Evolutionary conservation across 2,888 invertebrate genomes (phyloP).

Genomic region (Napeogenes sylphis): DNA sequence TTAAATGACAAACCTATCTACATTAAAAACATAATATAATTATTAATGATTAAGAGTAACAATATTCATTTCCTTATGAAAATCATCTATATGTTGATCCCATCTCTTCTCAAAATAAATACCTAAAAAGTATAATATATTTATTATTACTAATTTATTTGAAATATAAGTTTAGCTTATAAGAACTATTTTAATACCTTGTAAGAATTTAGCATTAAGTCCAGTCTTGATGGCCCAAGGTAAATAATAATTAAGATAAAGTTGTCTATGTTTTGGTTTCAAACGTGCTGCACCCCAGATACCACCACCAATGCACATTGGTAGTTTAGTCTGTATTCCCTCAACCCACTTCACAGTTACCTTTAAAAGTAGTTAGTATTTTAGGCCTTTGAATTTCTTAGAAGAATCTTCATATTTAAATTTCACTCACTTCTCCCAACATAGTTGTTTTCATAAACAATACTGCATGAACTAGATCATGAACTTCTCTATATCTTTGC

Average conservation of each 20-base stretch:
- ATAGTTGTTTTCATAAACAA: constrained; percentile 96
- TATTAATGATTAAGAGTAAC: constrained; percentile 56
- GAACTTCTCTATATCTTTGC: constrained; percentile 97
- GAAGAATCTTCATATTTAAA: too few relatives aligned
- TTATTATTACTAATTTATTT: constrained; percentile 24
- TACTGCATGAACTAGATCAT: constrained; percentile 95
- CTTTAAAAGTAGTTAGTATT: constrained; percentile 61
- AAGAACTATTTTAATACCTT: constrained; percentile 70
- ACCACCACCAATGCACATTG: constrained; percentile 97
- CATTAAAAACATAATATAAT: constrained; percentile 1
- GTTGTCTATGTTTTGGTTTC: constrained; percentile 88
- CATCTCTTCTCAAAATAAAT: constrained; percentile 95
- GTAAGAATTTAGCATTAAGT: constrained; percentile 84
- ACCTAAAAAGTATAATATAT: constrained; percentile 46
- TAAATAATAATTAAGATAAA: constrained; percentile 86
- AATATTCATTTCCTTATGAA: constrained; percentile 89
- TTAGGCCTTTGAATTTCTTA: constrained; percentile 4
- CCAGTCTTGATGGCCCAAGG: constrained; percentile 93
- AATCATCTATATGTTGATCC: constrained; percentile 89
- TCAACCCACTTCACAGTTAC: constrained; percentile 99
- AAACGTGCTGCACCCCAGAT: constrained; percentile 94
- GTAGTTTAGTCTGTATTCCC: constrained; percentile 94
- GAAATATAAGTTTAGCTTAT: background rate
- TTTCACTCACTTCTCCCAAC: constrained; percentile 82
- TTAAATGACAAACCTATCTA: background rate